Percentiles rank a stretch among this genome's conserved stretches.
Evolutionary conservation across 2,113 vertebrate species (phyloP).

Genomic region (Psephotus haematonotus): DNA sequence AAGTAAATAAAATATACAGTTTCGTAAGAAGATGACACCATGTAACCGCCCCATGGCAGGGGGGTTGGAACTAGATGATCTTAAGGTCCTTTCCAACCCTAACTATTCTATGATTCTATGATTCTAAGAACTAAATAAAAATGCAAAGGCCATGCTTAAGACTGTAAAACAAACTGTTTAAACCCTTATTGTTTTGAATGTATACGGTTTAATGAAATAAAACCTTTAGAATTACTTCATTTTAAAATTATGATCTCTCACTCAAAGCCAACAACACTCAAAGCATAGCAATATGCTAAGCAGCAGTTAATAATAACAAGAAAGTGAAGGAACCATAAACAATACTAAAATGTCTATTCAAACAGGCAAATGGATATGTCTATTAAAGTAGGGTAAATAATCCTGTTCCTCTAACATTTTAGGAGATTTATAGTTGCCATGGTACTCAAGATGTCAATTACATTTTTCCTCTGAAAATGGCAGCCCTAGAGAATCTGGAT

Average conservation of each 20-base stretch:
- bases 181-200: background rate
- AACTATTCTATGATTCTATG: too few relatives aligned
- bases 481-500: background rate
- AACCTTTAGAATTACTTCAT: background rate
- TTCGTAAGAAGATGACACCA: background rate
- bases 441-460: background rate
- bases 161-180: background rate
- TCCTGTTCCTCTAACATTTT: background rate
- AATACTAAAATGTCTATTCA: background rate
- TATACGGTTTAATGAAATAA: background rate
- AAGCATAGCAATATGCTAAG: background rate
- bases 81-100: too few relatives aligned
- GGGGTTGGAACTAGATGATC: too few relatives aligned
- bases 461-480: background rate
- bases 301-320: background rate
- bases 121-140: background rate
- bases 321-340: background rate
- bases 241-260: background rate
- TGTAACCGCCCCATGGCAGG: too few relatives aligned
- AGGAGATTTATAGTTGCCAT: background rate
- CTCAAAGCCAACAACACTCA: background rate
- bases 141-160: background rate
- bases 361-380: background rate
- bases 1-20: background rate
- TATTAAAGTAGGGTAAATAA: background rate